phyloP scores from a whole-genome alignment of 2,888 invertebrate genomes.

The Lamellibrachia columna region DNA sequence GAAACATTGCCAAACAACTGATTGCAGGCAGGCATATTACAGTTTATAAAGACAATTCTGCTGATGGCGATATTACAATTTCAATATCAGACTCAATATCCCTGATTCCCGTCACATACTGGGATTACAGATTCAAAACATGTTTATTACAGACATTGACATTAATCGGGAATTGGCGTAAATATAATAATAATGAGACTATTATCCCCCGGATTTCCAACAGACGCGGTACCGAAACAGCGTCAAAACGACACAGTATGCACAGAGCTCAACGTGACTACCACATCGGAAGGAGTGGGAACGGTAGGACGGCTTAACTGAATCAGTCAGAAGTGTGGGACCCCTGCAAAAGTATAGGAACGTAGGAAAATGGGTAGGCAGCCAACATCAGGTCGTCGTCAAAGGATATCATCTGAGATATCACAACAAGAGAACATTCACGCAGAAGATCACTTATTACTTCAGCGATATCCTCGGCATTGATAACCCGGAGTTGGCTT shows the following conservation, averaged over 20 bases:
- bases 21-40: background rate
- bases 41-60: background rate
- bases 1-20: background rate
- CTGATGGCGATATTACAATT: background rate
- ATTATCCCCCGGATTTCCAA: background rate
- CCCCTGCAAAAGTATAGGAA: background rate
- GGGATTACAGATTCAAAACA: background rate
- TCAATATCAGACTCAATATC: background rate
- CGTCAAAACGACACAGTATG: background rate
- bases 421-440: background rate
- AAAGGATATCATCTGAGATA: background rate
- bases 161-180: background rate
- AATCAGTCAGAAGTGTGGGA: background rate
- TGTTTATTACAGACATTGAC: background rate
- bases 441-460: background rate
- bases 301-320: background rate
- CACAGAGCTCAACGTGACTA: background rate
- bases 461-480: background rate
- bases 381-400: background rate
- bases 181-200: background rate
- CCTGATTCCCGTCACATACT: background rate
- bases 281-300: background rate
- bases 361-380: background rate
- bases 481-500: background rate
- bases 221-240: background rate